Evolutionary conservation across 1,140 invertebrate genomes (phyloP), one percentile per base, ranked within the genome.

Genomic region (Drosophila tristis): DNA sequence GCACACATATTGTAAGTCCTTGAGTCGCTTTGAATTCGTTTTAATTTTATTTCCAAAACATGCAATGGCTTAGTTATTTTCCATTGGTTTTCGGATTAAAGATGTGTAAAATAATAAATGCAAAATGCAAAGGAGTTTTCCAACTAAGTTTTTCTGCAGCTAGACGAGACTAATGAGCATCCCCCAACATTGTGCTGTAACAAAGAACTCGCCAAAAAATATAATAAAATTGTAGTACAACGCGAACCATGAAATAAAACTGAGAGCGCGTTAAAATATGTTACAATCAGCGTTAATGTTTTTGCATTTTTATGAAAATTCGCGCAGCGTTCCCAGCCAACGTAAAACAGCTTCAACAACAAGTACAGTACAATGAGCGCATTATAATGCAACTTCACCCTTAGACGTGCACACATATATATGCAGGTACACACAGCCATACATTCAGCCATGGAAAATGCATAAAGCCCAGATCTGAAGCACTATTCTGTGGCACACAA

Each of bases 221-320:
- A n/a, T n/a, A 20, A n/a, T 6, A 4, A 29, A n/a, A 16, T 35
- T 11, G 5, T 13, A 54, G 11, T 31, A 42, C 8, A 51, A 51
- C 16, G 31, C 9, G 47, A 26, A 15, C 54, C 59, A 74, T 59
- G 55, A 64, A 74, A 74, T 74, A 74, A 74, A 74, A 74, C 70
- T 64, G 71, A 59, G 25, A 63, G 58, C 39, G 81, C 73, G 56
- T 63, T 80, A 77, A 85, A 85, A 86, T 86, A 78, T 82, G 84
- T 82, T 89, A 76, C 82, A 87, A 87, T 87, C 82, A 79, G 84
- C 78, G 82, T 82, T 89, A 87, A 87, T 87, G 70, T 63, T 63
- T 70, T 51, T 89, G 78, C 74, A 82, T 82, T 87, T 87, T 87
- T 87, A 87, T 87, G 78, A 78, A 82, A 79, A 79, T 82, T 82